Evolutionary conservation across 1,140 invertebrate genomes (phyloP).

Genomic region (Ips nitidus): DNA sequence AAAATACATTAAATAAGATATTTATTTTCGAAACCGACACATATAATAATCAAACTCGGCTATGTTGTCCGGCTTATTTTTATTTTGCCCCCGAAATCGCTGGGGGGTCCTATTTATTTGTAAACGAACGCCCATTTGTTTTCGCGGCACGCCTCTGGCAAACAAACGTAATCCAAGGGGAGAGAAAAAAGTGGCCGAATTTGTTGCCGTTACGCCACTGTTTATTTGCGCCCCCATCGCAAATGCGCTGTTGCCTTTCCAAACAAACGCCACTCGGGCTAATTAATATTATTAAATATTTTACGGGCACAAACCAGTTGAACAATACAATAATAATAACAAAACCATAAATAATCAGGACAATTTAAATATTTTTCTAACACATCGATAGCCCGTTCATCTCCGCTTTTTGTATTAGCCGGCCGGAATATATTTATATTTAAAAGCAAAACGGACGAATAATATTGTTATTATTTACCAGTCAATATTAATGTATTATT

Average conservation of each 20-base stretch:
- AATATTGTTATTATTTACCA: constrained; percentile 3
- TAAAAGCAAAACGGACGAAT: neutral
- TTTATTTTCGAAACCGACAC: constrained; percentile 22
- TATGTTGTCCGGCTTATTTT: constrained; percentile 30
- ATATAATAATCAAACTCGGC: constrained; percentile 33
- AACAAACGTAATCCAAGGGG: neutral
- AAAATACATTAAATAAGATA: constrained; percentile 33
- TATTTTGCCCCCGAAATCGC: constrained; percentile 6
- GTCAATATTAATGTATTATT: neutral
- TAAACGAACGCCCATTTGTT: constrained; percentile 12
- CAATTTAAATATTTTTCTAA: constrained; percentile 25
- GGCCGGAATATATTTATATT: neutral
- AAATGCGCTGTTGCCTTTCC: no score
- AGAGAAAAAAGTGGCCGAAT: neutral
- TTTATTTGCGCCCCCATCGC: neutral
- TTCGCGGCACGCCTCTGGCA: neutral
- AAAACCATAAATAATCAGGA: constrained; percentile 20
- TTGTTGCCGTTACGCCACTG: constrained; percentile 3
- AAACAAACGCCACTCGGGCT: no score
- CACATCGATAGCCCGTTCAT: constrained; percentile 7
- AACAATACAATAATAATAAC: neutral
- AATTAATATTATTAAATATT: no score
- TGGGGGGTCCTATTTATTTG: constrained; percentile 8
- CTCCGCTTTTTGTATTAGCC: constrained; percentile 1
- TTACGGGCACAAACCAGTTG: no score